Evolutionary conservation across 1,140 invertebrate species (phyloP).

Genomic region (Drosophila sp.): DNA sequence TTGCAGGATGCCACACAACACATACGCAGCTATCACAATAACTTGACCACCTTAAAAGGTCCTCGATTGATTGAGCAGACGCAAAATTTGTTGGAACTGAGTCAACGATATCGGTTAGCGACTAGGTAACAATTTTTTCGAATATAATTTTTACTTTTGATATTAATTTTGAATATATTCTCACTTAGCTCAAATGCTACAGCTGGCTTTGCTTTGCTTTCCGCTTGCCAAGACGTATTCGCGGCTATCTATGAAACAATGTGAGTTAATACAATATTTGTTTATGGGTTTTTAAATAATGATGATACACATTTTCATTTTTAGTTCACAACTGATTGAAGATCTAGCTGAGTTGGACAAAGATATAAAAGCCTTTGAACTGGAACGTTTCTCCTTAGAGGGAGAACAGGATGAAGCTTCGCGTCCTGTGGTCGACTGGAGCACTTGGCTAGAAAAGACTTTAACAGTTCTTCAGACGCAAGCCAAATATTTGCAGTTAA

Average conservation of each 20-base stretch:
- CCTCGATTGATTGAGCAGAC: conserved; percentile 21
- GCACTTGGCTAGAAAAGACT: conserved; percentile 20
- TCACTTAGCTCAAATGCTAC: conserved; percentile 27
- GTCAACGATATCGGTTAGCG: conserved; percentile 41
- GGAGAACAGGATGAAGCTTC: not conserved
- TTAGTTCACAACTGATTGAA: conserved; percentile 15
- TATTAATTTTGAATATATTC: too few relatives aligned
- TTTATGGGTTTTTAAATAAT: not conserved
- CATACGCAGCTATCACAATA: conserved; percentile 28
- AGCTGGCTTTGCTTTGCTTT: conserved; percentile 31
- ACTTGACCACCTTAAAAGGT: not conserved
- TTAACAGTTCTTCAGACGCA: conserved; percentile 38
- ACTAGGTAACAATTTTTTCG: conserved; percentile 35
- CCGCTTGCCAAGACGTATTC: conserved; percentile 28
- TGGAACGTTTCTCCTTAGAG: not conserved
- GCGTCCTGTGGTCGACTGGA: conserved; percentile 13
- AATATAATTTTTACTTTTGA: too few relatives aligned
- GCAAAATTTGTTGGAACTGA: conserved; percentile 49
- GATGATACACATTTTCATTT: not conserved
- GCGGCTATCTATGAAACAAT: conserved; percentile 23
- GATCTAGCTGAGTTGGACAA: conserved; percentile 17
- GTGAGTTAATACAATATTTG: conserved; percentile 20
- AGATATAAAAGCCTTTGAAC: conserved; percentile 20
- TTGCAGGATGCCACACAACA: conserved; percentile 26
- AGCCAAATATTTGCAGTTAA: conserved; percentile 38